A percentile compares a stretch with the other conserved stretches of the same genome.
Evolutionary conservation across 2,113 vertebrate genomes (phyloP).

Genomic region (Hippocampus barbouri): DNA sequence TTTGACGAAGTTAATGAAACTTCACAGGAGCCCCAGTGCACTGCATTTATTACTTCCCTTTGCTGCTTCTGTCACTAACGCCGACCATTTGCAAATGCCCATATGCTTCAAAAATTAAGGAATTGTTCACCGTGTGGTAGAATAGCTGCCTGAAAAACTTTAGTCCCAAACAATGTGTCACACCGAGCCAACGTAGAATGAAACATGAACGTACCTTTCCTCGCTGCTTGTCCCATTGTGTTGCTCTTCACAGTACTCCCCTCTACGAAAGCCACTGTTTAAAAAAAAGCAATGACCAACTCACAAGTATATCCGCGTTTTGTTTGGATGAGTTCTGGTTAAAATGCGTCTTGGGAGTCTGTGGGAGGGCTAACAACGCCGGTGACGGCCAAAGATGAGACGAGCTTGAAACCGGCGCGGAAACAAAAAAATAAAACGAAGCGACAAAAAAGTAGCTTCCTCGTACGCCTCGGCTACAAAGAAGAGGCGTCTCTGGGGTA

Average conservation of each 20-base stretch:
- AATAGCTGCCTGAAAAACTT: no score
- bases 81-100: background rate
- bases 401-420: constrained; percentile 18
- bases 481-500: background rate
- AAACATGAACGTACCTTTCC: constrained; percentile 50
- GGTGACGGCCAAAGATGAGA: constrained; percentile 51
- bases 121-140: background rate
- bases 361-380: constrained; percentile 29
- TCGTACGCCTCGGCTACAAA: constrained; percentile 3
- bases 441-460: constrained; percentile 4
- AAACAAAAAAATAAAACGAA: constrained; percentile 2
- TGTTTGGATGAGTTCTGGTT: constrained; percentile 6
- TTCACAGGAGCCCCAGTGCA: background rate
- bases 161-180: background rate
- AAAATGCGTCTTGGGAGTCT: background rate
- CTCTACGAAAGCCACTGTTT: constrained; percentile 9
- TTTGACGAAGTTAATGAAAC: background rate
- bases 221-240: constrained; percentile 56
- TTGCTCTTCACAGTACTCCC: constrained; percentile 39
- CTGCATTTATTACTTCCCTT: background rate
- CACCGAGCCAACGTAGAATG: background rate
- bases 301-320: background rate
- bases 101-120: background rate
- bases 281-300: constrained; percentile 1
- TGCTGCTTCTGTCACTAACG: background rate